Evolutionary conservation across 2,888 invertebrate genomes (phyloP), one percentile per base, ranked within the genome.

Genomic region (Campopleginae sp.): DNA sequence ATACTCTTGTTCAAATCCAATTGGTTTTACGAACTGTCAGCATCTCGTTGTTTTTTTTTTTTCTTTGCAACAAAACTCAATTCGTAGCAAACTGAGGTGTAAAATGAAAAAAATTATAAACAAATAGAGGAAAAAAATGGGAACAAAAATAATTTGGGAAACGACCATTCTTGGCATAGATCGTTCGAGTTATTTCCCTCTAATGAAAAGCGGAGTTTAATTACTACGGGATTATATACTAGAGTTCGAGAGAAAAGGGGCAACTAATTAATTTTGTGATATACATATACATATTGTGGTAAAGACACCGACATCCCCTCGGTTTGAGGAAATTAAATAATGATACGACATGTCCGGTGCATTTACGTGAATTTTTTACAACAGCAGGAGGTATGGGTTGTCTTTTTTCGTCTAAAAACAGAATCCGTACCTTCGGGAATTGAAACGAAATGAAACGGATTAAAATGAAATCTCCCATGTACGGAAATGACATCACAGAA

Each of bases 121-220:
- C 3, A 48, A 70, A 70, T 58, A 48, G 12, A 65, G 14, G 19
- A 1, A n/a, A 46, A 12, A 48, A 71, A 51, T 19, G 17, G 1
- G 10, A 48, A 19, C 17, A 54, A 33, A 33, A 54, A 54, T 17
- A 33, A 61, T 61, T n/a, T 61, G 17, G 17, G 23, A 42, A 27
- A 54, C 38, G 23, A 48, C n/a, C 38, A 61, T 63, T 79, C 63
- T 51, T 38, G 6, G 33, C 46, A 58, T 78, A 54, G 33, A 51
- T 31, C 63, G 42, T 17, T 14, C 7, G 14, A 66, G 71, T 72
- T 72, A 71, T 51, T 78, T 44, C 17, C 44, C 46, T 65, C 12
- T 58, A 72, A 74, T 78, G 72, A 38, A 77, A 71, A 71, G 65
- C 51, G 54, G 66, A 77, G 46, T 66, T 82, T 78, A 77, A 78